A percentile compares a stretch with the other conserved stretches of the same genome.
Conservation (phyloP, 2,888 invertebrate species). For the Lydus trimaculatus region DNA sequence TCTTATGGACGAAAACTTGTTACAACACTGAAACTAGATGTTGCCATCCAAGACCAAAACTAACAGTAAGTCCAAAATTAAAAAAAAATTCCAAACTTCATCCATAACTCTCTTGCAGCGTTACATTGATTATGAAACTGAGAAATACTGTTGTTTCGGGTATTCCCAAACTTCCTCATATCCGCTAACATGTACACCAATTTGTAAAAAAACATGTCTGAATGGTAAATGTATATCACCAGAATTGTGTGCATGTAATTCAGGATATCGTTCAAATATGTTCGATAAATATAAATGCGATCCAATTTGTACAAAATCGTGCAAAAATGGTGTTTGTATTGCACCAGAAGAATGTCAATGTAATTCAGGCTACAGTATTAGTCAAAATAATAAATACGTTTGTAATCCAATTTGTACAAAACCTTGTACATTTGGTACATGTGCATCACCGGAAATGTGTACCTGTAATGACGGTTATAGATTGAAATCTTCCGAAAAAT, state of each 20-base stretch:
- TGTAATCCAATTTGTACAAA: slow-evolving; percentile 12
- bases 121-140: slow-evolving; percentile 14
- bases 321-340: background rate
- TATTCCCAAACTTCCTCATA: background rate
- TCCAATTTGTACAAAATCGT: background rate
- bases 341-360: slow-evolving; percentile 6
- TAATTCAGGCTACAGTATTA: slow-evolving; percentile 36
- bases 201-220: slow-evolving; percentile 15
- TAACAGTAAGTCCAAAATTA: slow-evolving; percentile 5
- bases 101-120: background rate
- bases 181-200: slow-evolving; percentile 5
- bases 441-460: background rate
- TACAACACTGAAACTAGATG: slow-evolving; percentile 13
- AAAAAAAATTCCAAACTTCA: background rate
- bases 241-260: slow-evolving; percentile 28
- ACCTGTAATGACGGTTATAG: too few relatives aligned
- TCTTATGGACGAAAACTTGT: slow-evolving; percentile 16
- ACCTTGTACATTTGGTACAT: too few relatives aligned
- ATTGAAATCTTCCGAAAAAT: too few relatives aligned
- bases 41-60: background rate
- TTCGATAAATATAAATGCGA: background rate
- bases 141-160: slow-evolving; percentile 12
- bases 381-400: slow-evolving; percentile 37
- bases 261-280: background rate
- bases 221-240: slow-evolving; percentile 37